These are phyloP conservation scores for Pseudoips prasinana DNA, from an alignment of 2,888 invertebrate species.

Conservation along the genomic window DNA sequence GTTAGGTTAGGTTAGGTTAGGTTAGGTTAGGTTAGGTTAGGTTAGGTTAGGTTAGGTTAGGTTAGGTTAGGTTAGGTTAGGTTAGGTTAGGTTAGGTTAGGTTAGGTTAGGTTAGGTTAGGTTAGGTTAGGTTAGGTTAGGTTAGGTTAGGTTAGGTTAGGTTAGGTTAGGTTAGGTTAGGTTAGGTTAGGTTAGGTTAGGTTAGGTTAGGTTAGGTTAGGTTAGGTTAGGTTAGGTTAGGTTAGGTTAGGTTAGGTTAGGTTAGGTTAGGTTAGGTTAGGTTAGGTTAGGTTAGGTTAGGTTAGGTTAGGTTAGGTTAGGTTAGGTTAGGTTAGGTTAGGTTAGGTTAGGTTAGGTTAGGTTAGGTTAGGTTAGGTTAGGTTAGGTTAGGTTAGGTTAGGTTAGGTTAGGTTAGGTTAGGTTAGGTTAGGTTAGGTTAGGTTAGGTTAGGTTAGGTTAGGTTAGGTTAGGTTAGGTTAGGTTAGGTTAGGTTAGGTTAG, in stretches of 20 bases:
- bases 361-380: slow-evolving; percentile 11
- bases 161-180: slow-evolving; percentile 15
- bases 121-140: slow-evolving; percentile 12
- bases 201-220: slow-evolving; percentile 18
- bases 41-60: slow-evolving; percentile 15
- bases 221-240: slow-evolving; percentile 21
- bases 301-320: slow-evolving; percentile 21
- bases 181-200: slow-evolving; percentile 19
- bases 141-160: slow-evolving; percentile 10
- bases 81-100: slow-evolving; percentile 12
- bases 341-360: slow-evolving; percentile 19
- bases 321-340: slow-evolving; percentile 21
- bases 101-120: slow-evolving; percentile 14
- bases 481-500: slow-evolving; percentile 24
- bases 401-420: slow-evolving; percentile 15
- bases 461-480: slow-evolving; percentile 19
- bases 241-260: slow-evolving; percentile 21
- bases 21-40: slow-evolving; percentile 11
- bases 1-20: slow-evolving; percentile 12
- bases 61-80: slow-evolving; percentile 12
- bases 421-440: slow-evolving; percentile 15
- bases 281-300: slow-evolving; percentile 19
- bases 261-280: slow-evolving; percentile 15
- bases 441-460: slow-evolving; percentile 16
- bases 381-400: slow-evolving; percentile 15